Base-by-base conservation (phyloP, 2,888 invertebrate genomes). In the Venustoraphidia nigricollis region DNA sequence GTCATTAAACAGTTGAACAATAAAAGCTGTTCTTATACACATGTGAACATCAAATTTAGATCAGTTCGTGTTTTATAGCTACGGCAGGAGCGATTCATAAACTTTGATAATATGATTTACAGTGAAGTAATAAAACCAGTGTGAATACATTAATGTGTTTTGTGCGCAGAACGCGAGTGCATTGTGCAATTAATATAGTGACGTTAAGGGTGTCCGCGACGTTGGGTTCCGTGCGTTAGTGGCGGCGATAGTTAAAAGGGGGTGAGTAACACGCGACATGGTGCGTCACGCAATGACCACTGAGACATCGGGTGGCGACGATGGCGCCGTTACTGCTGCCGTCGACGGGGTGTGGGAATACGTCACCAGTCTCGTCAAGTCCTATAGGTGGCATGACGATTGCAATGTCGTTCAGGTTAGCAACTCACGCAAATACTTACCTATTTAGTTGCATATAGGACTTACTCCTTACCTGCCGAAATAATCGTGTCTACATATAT, bases 321-420 rank as follows among this genome's bases (percentile, higher is more conserved):
- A 67, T 68, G 56, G 65, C 69, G 57, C 73, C 66, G 27, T 27
- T 27, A 5, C 27, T 27, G 73, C 69, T 66, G 56, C 74, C 64
- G 61, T 75, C 56, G 76, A 76, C 56, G 75, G 76, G 58, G 74
- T 78, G 56, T 79, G 79, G 79, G 79, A 79, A 66, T 78, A 76
- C 61, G 77, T 79, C 63, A 77, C 72, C 63, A 75, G 76, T 59
- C 70, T 79, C 54, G 75, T 79, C 62, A 77, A 73, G 66, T 73
- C 73, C 43, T 78, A 77, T 27, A 27, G 27, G 27, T 27, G 27
- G 27, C 27, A 27, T 6, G 27, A 27, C 27, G 27, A 27, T 27
- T 27, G 6, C 59, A 73, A 73, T 60, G 70, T 72, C 53, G 73
- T 73, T 56, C 72, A 72, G 53, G 66, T 71, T 55, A 66, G 68